Evolutionary conservation across 2,888 invertebrate species (phyloP).

Genomic region (Cephus pulcher): DNA sequence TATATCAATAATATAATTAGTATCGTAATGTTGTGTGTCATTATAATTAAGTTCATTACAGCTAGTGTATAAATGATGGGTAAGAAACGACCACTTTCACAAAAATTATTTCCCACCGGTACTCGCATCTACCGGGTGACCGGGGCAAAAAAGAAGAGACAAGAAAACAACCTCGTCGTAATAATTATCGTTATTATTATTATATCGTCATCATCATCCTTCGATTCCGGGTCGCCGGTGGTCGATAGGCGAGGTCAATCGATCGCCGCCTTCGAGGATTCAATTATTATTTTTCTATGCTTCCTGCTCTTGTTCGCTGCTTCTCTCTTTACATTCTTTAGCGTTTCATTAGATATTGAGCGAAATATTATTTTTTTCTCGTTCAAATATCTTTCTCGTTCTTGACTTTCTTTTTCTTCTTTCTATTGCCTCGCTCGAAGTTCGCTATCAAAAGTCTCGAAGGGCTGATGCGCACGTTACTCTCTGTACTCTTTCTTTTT

Average conservation of each 20-base stretch:
- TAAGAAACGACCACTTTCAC: slow-evolving; percentile 65
- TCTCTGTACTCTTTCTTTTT: slow-evolving; percentile 20
- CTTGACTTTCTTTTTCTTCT: background rate
- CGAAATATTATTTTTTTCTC: background rate
- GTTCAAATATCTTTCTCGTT: background rate
- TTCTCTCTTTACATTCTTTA: background rate
- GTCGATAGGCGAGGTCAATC: background rate
- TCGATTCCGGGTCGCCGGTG: background rate
- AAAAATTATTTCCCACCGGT: slow-evolving; percentile 56
- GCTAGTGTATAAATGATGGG: slow-evolving; percentile 66
- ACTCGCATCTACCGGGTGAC: background rate
- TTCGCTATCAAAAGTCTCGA: background rate
- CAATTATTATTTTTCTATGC: background rate
- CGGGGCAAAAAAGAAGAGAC: background rate
- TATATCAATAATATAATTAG: slow-evolving; percentile 66
- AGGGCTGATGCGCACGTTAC: background rate
- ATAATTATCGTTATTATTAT: background rate
- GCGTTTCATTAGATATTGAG: background rate
- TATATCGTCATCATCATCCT: background rate
- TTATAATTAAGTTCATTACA: slow-evolving; percentile 57
- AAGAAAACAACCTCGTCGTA: background rate
- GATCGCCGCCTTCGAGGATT: background rate
- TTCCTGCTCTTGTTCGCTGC: background rate
- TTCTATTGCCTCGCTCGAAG: background rate
- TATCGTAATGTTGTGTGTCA: slow-evolving; percentile 59